Conservation (phyloP, 2,888 invertebrate species). For the Dynastes grantii region DNA sequence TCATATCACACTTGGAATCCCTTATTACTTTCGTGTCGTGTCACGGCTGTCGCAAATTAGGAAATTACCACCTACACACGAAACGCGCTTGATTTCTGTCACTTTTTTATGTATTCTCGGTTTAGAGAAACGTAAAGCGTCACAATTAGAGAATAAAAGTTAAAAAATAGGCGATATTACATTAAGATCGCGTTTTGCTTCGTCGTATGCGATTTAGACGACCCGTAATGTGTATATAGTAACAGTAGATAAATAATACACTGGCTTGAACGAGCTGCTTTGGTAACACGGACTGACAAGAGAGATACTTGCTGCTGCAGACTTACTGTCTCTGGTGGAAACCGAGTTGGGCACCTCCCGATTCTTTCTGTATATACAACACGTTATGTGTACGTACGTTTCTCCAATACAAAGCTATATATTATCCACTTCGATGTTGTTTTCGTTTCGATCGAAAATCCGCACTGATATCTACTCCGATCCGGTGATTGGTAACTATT, state of each 20-base stretch:
- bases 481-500: background rate
- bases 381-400: conserved; percentile 10
- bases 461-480: conserved; percentile 10
- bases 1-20: conserved; percentile 57
- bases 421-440: conserved; percentile 20
- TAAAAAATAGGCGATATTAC: no score
- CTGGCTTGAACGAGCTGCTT: conserved; percentile 25
- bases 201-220: background rate
- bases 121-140: background rate
- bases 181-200: background rate
- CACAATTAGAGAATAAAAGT: background rate
- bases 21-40: conserved; percentile 34
- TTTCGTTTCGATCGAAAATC: conserved; percentile 21
- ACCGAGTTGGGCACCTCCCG: conserved; percentile 44
- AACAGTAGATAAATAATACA: conserved; percentile 11
- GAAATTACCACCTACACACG: conserved; percentile 64
- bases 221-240: conserved; percentile 18
- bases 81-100: conserved; percentile 18
- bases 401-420: conserved; percentile 14
- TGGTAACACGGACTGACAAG: conserved; percentile 38
- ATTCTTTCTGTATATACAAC: conserved; percentile 30
- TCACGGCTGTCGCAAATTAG: conserved; percentile 63
- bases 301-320: conserved; percentile 47
- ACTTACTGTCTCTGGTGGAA: conserved; percentile 50
- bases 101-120: conserved; percentile 4